phyloP scores from a whole-genome alignment of 2,797 vertebrate species.

The Dermochelys coriacea region DNA sequence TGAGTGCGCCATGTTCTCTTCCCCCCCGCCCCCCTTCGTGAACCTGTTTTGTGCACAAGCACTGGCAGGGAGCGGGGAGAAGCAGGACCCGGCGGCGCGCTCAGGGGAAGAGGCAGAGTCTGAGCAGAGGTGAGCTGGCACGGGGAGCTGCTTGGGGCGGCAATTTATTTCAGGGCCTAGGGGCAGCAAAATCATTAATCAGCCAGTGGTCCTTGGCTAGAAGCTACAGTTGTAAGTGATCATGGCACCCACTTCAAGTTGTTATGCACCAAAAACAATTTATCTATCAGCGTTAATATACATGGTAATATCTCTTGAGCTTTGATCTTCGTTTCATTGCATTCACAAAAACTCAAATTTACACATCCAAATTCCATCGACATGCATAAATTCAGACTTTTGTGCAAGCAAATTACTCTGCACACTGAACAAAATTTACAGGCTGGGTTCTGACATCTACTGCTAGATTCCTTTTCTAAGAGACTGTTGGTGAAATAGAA shows the following conservation, averaged over 20 bases:
- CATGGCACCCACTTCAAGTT: background rate
- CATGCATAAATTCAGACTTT: background rate
- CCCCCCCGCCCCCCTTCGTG: too few species aligned
- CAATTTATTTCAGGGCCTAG: too few species aligned
- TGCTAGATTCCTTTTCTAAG: background rate
- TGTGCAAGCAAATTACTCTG: background rate
- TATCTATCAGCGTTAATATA: background rate
- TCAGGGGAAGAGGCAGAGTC: too few species aligned
- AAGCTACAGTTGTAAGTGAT: background rate
- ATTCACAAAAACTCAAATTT: background rate
- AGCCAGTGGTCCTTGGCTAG: background rate
- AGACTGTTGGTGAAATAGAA: background rate
- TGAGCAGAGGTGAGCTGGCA: too few species aligned
- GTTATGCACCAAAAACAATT: background rate
- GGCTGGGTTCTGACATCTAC: background rate
- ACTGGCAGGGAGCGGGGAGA: too few species aligned
- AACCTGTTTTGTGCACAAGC: too few species aligned
- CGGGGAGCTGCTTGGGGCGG: too few species aligned
- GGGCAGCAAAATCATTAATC: too few species aligned
- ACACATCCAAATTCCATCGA: background rate
- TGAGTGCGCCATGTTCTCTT: too few species aligned
- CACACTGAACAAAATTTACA: background rate
- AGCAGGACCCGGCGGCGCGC: too few species aligned
- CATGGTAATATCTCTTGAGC: background rate
- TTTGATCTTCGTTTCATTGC: background rate